Evolutionary conservation across 2,797 vertebrate species (phyloP).

Genomic region (Pseudochaenichthys georgianus): DNA sequence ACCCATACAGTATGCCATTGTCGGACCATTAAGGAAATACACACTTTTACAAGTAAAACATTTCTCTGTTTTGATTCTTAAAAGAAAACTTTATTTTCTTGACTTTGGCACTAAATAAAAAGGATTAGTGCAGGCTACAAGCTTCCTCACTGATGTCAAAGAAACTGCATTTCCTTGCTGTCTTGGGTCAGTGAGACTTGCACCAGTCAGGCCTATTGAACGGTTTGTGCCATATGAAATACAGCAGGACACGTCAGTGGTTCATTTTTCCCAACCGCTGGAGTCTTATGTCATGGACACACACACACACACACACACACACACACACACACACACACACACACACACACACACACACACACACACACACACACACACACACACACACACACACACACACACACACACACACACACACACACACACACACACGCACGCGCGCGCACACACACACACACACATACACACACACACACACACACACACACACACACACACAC

Average conservation of each 20-base stretch:
- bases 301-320: constrained; percentile 22
- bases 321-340: too few species aligned
- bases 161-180: constrained; percentile 39
- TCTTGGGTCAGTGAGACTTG: constrained; percentile 31
- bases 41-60: background rate
- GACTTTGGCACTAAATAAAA: background rate
- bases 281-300: constrained; percentile 56
- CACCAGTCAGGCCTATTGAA: constrained; percentile 20
- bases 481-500: constrained; percentile 49
- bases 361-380: too few species aligned
- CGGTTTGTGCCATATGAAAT: constrained; percentile 52
- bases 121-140: constrained; percentile 5
- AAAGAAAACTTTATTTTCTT: constrained; percentile 5
- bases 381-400: too few species aligned
- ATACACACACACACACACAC: constrained; percentile 32
- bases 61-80: background rate
- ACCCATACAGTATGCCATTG: background rate
- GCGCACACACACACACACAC: too few species aligned
- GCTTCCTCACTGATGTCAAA: constrained; percentile 25
- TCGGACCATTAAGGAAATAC: too few species aligned
- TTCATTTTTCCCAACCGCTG: constrained; percentile 69
- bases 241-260: constrained; percentile 61
- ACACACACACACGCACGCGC: too few species aligned
- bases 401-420: too few species aligned
- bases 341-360: too few species aligned